Base-by-base conservation (phyloP, 2,797 vertebrate species). In the Esox lucius region DNA sequence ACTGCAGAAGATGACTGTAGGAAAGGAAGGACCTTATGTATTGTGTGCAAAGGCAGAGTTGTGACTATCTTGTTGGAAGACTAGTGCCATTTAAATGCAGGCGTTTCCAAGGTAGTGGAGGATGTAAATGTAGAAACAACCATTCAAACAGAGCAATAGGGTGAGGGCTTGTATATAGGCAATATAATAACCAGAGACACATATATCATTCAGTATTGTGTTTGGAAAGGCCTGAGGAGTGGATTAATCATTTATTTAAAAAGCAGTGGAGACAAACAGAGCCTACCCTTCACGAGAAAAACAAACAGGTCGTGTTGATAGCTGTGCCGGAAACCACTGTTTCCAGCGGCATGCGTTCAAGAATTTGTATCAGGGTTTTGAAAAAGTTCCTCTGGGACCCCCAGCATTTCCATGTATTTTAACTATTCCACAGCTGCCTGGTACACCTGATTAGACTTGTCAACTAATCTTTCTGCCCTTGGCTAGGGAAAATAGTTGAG, bases 171-270 rank as follows among this genome's bases (percentile, higher is more conserved):
- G 6, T 83, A 85, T 85, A 88, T 78, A 69, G 22, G 39, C 61
- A 31, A n/a, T 22, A 65, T 64, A 42, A n/a, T 56, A 66, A 48
- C 9, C 22, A 84, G 76, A 73, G 77, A 12, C 48, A 74, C 74
- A 83, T 74, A 78, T 76, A 87, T 86, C 83, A 83, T 74, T 81
- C 83, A 82, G 74, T 81, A 80, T 68, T 79, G 76, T 87, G 83
- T 89, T 87, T 87, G 79, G 82, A 81, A 87, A 61, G 76, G 77
- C 33, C 73, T 13, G 28, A 67, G 71, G 74, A 87, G 64, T 79
- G 81, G 90, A 91, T 92, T 90, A 92, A 93, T 93, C 83, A 92
- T 93, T 92, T 87, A 92, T 92, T 87, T 77, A 61, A 76, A 78
- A 84, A 82, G 80, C 79, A 81, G 78, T 78, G 72, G 75, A 83